These are phyloP conservation scores for Calliscelio sp. DNA, from an alignment of 2,888 invertebrate species.

Conservation along the genomic window DNA sequence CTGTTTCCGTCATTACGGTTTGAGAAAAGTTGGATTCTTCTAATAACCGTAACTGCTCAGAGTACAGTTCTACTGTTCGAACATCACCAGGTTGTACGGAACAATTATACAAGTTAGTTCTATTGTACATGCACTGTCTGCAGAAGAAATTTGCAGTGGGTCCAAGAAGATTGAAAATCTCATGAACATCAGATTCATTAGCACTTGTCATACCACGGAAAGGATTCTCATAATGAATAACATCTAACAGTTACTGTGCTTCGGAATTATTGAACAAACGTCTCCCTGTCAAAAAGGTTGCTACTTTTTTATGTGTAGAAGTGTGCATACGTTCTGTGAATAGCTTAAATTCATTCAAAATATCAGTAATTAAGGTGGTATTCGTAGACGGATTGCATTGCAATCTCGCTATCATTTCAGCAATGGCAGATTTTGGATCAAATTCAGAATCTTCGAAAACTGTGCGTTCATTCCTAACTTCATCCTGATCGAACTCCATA, in stretches of 20 bases:
- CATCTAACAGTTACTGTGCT: slow-evolving; percentile 8
- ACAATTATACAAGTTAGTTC: slow-evolving; percentile 3
- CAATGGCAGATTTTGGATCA: neutral
- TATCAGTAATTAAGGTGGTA: neutral
- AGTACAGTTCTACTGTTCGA: slow-evolving; percentile 4
- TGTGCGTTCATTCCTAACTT: neutral
- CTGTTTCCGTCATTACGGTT: slow-evolving; percentile 13
- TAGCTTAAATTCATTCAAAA: neutral
- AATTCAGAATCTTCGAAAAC: neutral
- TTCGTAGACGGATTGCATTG: neutral
- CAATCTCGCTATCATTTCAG: neutral
- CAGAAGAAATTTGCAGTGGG: slow-evolving; percentile 69
- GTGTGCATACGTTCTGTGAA: neutral
- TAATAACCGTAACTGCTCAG: slow-evolving; percentile 23
- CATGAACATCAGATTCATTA: slow-evolving; percentile 30
- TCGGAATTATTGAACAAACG: neutral
- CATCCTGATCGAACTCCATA: neutral
- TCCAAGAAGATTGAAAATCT: slow-evolving; percentile 52
- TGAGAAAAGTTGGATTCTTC: neutral
- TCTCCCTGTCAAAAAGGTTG: neutral
- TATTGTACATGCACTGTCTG: slow-evolving; percentile 58
- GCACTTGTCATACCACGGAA: slow-evolving; percentile 33
- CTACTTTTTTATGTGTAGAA: neutral
- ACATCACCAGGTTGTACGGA: neutral
- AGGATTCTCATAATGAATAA: slow-evolving; percentile 48